phyloP scores from a whole-genome alignment of 2,797 vertebrate species.

The Halcyon chelicuti region DNA sequence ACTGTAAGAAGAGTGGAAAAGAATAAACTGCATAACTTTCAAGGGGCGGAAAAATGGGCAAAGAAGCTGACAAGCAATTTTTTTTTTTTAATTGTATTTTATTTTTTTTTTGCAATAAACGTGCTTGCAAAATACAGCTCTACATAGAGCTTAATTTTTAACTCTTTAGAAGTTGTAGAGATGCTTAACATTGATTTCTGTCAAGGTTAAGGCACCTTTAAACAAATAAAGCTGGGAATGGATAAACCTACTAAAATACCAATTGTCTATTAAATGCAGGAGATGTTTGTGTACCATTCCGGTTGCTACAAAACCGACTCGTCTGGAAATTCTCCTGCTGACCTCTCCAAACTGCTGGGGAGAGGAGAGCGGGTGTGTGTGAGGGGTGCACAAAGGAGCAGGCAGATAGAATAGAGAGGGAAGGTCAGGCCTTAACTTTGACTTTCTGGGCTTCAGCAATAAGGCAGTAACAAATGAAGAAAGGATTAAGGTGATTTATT shows the following conservation, averaged over 20 bases:
- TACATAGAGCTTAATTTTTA: conserved; percentile 36
- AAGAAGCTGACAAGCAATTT: not conserved
- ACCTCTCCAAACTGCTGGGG: conserved; percentile 40
- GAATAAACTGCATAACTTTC: not conserved
- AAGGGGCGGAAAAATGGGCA: not conserved
- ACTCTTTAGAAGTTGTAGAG: not conserved
- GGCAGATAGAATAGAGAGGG: not conserved
- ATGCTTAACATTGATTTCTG: conserved; percentile 43
- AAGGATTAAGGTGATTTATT: not conserved
- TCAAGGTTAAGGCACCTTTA: conserved; percentile 77
- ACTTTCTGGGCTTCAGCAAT: conserved; percentile 41
- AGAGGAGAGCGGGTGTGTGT: conserved; percentile 24
- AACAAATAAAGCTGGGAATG: conserved; percentile 72
- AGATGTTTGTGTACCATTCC: conserved; percentile 70
- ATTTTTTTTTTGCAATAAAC: not conserved
- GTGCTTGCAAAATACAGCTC: not conserved
- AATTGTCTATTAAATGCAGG: conserved; percentile 65
- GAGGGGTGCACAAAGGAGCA: conserved; percentile 41
- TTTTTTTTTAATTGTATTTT: not conserved
- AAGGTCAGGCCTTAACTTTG: conserved; percentile 52
- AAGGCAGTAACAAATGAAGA: not conserved
- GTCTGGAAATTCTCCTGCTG: conserved; percentile 68
- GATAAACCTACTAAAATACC: conserved; percentile 69
- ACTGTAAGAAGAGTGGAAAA: not conserved
- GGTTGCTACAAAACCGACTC: conserved; percentile 69